Evolutionary conservation across 2,113 vertebrate species (phyloP).

Genomic region (Cottus gobio): DNA sequence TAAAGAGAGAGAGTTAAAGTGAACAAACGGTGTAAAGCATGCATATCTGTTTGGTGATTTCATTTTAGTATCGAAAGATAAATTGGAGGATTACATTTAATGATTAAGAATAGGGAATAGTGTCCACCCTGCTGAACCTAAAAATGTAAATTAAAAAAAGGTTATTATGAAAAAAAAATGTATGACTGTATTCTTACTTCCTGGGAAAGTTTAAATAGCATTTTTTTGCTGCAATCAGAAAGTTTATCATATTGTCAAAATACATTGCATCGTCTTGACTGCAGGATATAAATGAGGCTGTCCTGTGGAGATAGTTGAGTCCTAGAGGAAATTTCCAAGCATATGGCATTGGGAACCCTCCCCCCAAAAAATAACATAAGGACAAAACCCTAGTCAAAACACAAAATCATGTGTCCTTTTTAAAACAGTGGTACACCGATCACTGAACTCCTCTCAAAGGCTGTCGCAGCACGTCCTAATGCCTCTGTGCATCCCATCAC

Average conservation of each 20-base stretch:
- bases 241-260: conserved; percentile 49
- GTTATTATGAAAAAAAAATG: neutral
- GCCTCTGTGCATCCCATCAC: conserved; percentile 44
- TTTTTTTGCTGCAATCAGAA: conserved; percentile 13
- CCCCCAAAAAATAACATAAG: conserved; percentile 13
- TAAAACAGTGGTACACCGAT: conserved; percentile 1
- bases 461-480: conserved; percentile 34
- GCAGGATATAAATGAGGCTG: conserved; percentile 63
- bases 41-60: neutral
- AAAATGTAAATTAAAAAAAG: neutral
- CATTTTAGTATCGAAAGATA: neutral
- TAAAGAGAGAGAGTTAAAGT: neutral
- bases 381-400: conserved; percentile 23
- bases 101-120: neutral
- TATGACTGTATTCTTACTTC: neutral
- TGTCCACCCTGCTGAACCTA: neutral
- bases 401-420: conserved; percentile 17
- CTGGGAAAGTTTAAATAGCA: neutral
- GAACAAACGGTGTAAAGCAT: conserved; percentile 3
- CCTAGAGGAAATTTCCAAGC: conserved; percentile 60
- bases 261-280: conserved; percentile 43
- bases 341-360: conserved; percentile 29
- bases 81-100: neutral
- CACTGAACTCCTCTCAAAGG: neutral
- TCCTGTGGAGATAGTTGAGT: conserved; percentile 42